Conservation (phyloP, 2,888 invertebrate genomes). For the Lamellibrachia columna region DNA sequence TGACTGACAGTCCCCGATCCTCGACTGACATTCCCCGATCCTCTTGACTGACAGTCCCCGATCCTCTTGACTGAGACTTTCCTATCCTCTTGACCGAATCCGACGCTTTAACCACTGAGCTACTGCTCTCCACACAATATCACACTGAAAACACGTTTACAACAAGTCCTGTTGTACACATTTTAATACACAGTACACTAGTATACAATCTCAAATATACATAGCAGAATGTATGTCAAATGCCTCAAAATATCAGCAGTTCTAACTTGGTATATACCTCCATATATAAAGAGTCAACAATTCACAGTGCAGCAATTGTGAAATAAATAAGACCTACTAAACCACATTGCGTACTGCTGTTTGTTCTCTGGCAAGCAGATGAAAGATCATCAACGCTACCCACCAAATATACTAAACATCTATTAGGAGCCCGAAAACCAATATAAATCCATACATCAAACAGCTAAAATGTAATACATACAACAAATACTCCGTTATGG, state of each 20-base stretch:
- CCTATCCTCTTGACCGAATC: too few relatives aligned
- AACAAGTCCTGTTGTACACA: not conserved
- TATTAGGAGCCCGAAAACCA: slow-evolving; percentile 9
- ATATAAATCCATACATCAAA: not conserved
- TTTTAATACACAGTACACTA: slow-evolving; percentile 6
- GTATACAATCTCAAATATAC: slow-evolving; percentile 12
- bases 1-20: too few relatives aligned
- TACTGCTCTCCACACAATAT: not conserved
- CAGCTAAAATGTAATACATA: not conserved
- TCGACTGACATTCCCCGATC: too few relatives aligned
- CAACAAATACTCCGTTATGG: not conserved
- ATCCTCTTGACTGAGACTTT: too few relatives aligned
- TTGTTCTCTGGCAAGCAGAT: not conserved
- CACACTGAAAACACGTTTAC: not conserved
- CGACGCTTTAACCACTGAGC: not conserved
- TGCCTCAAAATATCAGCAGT: slow-evolving; percentile 12
- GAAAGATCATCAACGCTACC: not conserved
- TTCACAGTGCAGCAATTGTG: not conserved
- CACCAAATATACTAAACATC: not conserved
- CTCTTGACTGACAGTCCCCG: too few relatives aligned
- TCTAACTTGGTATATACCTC: not conserved
- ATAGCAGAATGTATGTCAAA: not conserved
- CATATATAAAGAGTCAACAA: not conserved
- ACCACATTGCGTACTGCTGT: not conserved
- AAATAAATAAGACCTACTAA: slow-evolving; percentile 14